A percentile compares a stretch with the other conserved stretches of the same genome.
These are phyloP conservation scores for Lasioglossum villosulum DNA, from an alignment of 2,888 invertebrate species.

Conservation along the genomic window DNA sequence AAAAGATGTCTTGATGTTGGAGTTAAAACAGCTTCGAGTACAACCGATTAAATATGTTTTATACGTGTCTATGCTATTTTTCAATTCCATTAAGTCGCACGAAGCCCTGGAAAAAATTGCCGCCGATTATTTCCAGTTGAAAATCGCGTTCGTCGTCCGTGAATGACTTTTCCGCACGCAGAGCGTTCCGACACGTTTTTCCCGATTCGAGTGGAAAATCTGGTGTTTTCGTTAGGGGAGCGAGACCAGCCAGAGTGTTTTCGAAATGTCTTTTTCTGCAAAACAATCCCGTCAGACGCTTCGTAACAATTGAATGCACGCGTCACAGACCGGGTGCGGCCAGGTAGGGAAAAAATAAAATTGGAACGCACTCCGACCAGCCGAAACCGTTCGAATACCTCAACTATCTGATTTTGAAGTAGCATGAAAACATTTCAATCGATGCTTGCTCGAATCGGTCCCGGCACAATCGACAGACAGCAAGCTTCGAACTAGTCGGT, in stretches of 20 bases:
- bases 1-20: no score
- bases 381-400: background rate
- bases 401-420: conserved; percentile 17
- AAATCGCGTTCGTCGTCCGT: background rate
- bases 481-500: background rate
- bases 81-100: background rate
- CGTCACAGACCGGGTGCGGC: background rate
- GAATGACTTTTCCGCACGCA: background rate
- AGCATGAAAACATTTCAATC: conserved; percentile 6
- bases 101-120: background rate
- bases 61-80: background rate
- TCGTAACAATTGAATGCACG: conserved; percentile 4
- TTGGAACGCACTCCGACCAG: background rate
- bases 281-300: background rate
- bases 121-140: background rate
- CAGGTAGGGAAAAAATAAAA: background rate
- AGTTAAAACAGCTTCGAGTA: no score
- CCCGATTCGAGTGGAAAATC: background rate
- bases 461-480: background rate
- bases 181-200: background rate
- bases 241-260: background rate
- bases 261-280: conserved; percentile 1
- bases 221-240: background rate
- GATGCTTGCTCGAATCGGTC: background rate
- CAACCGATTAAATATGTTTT: background rate